Conservation (phyloP, 2,888 invertebrate species). For the Drosophila melanosoma region DNA sequence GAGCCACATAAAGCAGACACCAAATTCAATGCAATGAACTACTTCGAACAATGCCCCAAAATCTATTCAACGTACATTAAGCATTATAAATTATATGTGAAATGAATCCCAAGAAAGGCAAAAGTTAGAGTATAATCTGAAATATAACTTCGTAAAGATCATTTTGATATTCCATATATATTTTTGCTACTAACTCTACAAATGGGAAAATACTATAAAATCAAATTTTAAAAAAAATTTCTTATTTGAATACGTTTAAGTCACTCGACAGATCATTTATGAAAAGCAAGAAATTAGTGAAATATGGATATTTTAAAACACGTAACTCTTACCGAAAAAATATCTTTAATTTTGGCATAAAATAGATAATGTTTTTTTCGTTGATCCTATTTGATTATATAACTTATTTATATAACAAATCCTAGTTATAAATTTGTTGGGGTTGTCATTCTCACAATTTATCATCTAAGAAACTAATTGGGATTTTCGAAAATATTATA, state of each 20-base stretch:
- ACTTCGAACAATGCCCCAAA: slow-evolving; percentile 24
- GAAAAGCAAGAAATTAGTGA: neutral
- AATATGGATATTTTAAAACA: too few relatives aligned
- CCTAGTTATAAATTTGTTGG: neutral
- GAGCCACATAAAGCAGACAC: slow-evolving; percentile 13
- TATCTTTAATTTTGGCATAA: too few relatives aligned
- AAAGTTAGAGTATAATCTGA: neutral
- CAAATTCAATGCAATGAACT: slow-evolving; percentile 32
- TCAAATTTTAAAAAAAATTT: neutral
- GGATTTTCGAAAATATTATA: neutral
- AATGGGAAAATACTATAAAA: neutral
- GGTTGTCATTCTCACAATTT: too few relatives aligned
- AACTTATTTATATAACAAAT: neutral
- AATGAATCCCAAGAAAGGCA: slow-evolving; percentile 5
- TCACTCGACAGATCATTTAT: neutral
- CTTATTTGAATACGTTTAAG: neutral
- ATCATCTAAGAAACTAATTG: neutral
- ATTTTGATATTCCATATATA: neutral
- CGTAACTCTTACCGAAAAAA: neutral
- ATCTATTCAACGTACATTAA: slow-evolving; percentile 54
- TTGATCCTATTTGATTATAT: neutral
- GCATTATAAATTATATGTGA: slow-evolving; percentile 63
- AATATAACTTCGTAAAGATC: neutral
- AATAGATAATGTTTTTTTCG: too few relatives aligned
- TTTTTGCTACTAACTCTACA: neutral